Conservation (phyloP, 2,888 invertebrate species). For the Tipula unca region DNA sequence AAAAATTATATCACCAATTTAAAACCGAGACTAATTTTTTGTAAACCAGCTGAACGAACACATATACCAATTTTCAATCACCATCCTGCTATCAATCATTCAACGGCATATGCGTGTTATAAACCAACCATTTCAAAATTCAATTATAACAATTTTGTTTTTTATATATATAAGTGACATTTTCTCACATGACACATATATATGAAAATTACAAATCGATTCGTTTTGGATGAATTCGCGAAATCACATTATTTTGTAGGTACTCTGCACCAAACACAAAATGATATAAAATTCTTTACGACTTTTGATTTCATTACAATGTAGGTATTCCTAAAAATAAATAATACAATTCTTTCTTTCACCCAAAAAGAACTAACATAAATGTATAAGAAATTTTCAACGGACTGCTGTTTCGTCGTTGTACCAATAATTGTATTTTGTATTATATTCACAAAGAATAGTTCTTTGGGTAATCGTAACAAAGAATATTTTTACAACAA, state of each 20-base stretch:
- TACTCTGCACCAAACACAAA: background rate
- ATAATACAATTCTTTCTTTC: background rate
- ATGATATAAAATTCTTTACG: background rate
- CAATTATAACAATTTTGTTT: background rate
- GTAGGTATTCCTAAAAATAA: background rate
- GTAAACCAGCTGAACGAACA: conserved; percentile 2
- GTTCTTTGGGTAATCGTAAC: background rate
- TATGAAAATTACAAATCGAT: background rate
- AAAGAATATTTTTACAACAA: background rate
- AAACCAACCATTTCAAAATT: background rate
- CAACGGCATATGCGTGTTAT: background rate
- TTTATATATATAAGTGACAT: background rate
- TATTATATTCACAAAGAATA: background rate
- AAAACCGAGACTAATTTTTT: background rate
- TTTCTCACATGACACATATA: background rate
- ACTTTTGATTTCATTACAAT: background rate
- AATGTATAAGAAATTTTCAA: background rate
- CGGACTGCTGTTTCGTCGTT: background rate
- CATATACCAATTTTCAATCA: too few relatives aligned
- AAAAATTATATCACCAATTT: too few relatives aligned
- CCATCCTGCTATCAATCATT: background rate
- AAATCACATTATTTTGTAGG: background rate
- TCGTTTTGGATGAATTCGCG: conserved; percentile 14
- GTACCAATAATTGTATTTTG: background rate
- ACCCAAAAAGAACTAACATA: background rate